Evolutionary conservation across 1,140 invertebrate genomes (phyloP).

Genomic region (Drosophila melanica): DNA sequence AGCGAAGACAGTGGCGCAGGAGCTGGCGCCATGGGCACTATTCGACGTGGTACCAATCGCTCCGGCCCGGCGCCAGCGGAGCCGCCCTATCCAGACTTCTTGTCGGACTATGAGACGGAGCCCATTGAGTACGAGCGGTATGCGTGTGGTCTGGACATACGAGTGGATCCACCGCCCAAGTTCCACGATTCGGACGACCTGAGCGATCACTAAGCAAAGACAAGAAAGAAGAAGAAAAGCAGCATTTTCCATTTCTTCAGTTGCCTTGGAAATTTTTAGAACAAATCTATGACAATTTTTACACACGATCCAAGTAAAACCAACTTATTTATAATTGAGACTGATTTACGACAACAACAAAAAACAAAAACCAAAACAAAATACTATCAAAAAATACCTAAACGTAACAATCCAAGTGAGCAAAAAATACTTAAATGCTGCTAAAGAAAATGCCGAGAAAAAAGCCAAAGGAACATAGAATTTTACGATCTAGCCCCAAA

Average conservation of each 20-base stretch:
- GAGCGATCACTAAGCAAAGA: slow-evolving; percentile 66
- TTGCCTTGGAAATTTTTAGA: slow-evolving; percentile 74
- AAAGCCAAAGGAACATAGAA: neutral
- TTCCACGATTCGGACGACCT: slow-evolving; percentile 80
- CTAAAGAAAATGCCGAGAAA: slow-evolving; percentile 15
- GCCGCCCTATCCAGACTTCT: slow-evolving; percentile 79
- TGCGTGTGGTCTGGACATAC: slow-evolving; percentile 76
- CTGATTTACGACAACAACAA: slow-evolving; percentile 73
- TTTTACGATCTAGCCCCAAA: slow-evolving; percentile 14
- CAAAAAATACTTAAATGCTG: slow-evolving; percentile 34
- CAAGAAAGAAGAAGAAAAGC: slow-evolving; percentile 18
- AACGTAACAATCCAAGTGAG: slow-evolving; percentile 31
- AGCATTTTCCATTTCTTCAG: slow-evolving; percentile 73
- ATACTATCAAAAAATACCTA: slow-evolving; percentile 21
- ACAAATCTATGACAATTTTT: slow-evolving; percentile 66
- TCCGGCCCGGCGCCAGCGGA: neutral
- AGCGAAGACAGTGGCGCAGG: slow-evolving; percentile 76
- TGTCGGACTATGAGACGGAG: slow-evolving; percentile 81
- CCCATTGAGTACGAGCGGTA: slow-evolving; percentile 81
- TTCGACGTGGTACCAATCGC: slow-evolving; percentile 48
- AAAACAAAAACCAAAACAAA: slow-evolving; percentile 24
- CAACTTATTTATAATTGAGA: slow-evolving; percentile 82
- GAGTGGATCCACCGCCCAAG: slow-evolving; percentile 81
- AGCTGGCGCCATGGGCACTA: slow-evolving; percentile 58
- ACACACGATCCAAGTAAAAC: slow-evolving; percentile 74